phyloP scores from a whole-genome alignment of 2,797 vertebrate genomes.

The Tangara arthus region DNA sequence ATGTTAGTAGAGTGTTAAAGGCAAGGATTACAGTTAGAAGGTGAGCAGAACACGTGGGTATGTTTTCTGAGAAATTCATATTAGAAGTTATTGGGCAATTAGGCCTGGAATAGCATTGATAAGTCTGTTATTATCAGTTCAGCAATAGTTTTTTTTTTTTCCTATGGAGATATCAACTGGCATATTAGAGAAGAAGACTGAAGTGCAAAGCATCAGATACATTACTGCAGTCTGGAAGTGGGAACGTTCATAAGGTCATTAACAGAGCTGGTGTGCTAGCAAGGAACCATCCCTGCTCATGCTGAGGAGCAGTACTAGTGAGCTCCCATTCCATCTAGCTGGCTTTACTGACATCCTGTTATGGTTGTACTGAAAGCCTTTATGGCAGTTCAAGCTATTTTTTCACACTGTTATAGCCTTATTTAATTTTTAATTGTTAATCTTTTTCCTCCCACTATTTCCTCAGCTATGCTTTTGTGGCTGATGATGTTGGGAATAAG shows the following conservation, averaged over 20 bases:
- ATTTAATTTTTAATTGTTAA: slow-evolving; percentile 74
- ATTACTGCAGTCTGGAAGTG: not conserved
- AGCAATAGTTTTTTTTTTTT: not conserved
- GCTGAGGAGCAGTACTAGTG: not conserved
- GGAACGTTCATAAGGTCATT: not conserved
- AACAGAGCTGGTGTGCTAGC: not conserved
- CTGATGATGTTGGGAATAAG: slow-evolving; percentile 67
- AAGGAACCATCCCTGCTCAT: not conserved
- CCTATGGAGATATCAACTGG: not conserved
- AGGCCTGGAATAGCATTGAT: not conserved
- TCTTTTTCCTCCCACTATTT: slow-evolving; percentile 50
- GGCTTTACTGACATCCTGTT: not conserved
- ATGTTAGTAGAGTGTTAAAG: not conserved
- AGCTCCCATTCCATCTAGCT: not conserved
- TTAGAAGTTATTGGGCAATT: not conserved
- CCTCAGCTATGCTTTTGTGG: slow-evolving; percentile 63
- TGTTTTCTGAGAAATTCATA: not conserved
- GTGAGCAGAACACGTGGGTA: not conserved
- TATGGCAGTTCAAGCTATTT: slow-evolving; percentile 66
- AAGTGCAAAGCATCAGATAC: not conserved
- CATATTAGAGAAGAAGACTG: not conserved
- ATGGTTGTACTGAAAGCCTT: slow-evolving; percentile 9
- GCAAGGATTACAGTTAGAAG: not conserved
- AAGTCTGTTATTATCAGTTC: not conserved
- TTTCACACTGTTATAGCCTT: slow-evolving; percentile 66